Percentiles rank a stretch among this genome's conserved stretches.
Evolutionary conservation across 2,888 invertebrate genomes (phyloP).

Genomic region (Agelastica alni): DNA sequence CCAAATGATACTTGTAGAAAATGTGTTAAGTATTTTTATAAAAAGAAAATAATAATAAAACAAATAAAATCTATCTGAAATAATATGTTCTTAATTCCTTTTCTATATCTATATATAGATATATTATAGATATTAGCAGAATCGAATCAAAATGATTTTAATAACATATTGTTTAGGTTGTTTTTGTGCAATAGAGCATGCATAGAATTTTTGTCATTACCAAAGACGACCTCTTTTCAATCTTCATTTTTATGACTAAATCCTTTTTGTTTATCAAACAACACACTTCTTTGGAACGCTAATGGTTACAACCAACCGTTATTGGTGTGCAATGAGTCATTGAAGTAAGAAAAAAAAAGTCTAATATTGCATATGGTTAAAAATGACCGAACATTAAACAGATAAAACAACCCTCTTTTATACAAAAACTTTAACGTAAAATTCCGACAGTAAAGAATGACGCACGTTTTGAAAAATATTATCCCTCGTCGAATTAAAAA

Average conservation of each 20-base stretch:
- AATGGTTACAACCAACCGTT: slow-evolving; percentile 8
- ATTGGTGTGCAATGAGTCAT: slow-evolving; percentile 3
- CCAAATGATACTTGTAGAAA: too few species aligned
- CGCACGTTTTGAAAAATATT: slow-evolving; percentile 37
- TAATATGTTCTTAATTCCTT: background rate
- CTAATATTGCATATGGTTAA: slow-evolving; percentile 2
- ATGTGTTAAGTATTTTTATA: too few species aligned
- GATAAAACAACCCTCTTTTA: slow-evolving; percentile 4
- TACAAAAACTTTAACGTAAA: slow-evolving; percentile 21
- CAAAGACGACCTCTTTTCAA: background rate
- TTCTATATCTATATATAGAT: too few species aligned
- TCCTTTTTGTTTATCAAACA: slow-evolving; percentile 4
- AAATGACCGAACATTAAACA: slow-evolving; percentile 15
- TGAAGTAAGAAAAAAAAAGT: slow-evolving; percentile 6
- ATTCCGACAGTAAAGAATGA: slow-evolving; percentile 22
- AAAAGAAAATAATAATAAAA: too few species aligned
- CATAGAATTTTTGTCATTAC: too few species aligned
- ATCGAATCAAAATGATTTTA: too few species aligned
- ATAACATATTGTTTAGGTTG: too few species aligned
- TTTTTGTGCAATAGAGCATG: too few species aligned
- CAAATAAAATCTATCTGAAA: background rate
- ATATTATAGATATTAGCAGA: background rate
- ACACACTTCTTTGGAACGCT: background rate
- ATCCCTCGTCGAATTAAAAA: slow-evolving; percentile 35
- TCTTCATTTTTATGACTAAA: slow-evolving; percentile 3